Base-by-base conservation (phyloP, 2,113 vertebrate genomes). In the Eonycteris spelaea region DNA sequence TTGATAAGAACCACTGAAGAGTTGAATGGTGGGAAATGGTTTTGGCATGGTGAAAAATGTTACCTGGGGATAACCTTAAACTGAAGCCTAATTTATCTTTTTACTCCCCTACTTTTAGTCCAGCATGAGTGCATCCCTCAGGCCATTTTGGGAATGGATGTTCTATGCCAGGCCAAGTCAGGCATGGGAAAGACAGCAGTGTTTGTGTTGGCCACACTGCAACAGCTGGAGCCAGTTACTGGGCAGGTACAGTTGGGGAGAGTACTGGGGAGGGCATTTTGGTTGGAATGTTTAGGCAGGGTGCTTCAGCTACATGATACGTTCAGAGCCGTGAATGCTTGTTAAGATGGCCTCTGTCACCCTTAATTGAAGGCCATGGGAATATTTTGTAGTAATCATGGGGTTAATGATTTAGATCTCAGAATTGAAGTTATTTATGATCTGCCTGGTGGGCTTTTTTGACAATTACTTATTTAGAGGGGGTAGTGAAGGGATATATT, bases 91-190 rank as follows among this genome's bases (percentile, higher is more conserved):
- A 67, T 77, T 68, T 43, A 19, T 51, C 2, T 87, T 43, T 85
- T 35, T 51, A 33, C 24, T 30, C 16, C 10, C 2, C 7, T 30
- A 2, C 30, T 70, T 89, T 7, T 95, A 99, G 99, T 99, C 77
- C 99, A 99, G 95, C 99, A 99, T 38, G 99, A 99, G 93, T 99
- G 99, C 90, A 99, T 99, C 93, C 99, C 99, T 28, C 99, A 99
- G 92, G 99, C 99, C 68, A 99, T 99, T 91, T 97, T 99, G 90
- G 99, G 99, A 48, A 99, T 99, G 99, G 99, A 99, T 53, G 99
- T 99, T 48, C 98, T 99, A 26, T 99, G 99, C 97, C 99, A 99
- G 97, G 99, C 99, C 88, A 99, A 99, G 93, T 99, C 99, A 26
- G 99, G 99, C 78, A 99, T 99, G 99, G 99, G 99, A 14, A 99